Base-by-base conservation (phyloP, 2,113 vertebrate species). In the Gila orcuttii region DNA sequence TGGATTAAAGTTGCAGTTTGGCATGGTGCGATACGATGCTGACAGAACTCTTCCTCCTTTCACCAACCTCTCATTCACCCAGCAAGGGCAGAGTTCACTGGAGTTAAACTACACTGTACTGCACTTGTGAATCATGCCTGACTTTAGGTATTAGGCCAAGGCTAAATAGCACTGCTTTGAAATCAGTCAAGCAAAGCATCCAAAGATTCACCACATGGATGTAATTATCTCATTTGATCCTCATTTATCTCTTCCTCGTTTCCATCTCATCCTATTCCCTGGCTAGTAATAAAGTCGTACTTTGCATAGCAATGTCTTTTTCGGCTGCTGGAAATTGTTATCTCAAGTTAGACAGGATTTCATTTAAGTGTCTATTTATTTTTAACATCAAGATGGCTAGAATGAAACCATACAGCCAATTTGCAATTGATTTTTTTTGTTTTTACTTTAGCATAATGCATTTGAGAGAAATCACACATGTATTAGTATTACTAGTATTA, bases 31-130 rank as follows among this genome's bases (percentile, higher is more conserved):
- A 69, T 87, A 91, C 90, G 90, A 92, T 92, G 94, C 94, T 94
- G 94, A 95, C 93, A 88, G 57, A 81, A 89, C 90, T 90, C 92
- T 90, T 83, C 85, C 86, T 91, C 92, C 87, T 93, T 90, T 91
- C 91, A 85, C 0, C 73, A 13, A 21, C 15, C 77, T 19, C 50
- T 36, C 68, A 52, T 33, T 89, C 8, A 42, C 92, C 93, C 93
- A 94, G 90, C 86, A 86, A 88, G 88, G 91, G 77, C 87, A 25
- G 59, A 85, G 71, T 82, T 82, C 64, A 74, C 28, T 21, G 31
- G 4, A 79, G 23, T 28, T 55, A 25, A 86, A 19, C 19, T 47
- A 47, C 60, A 75, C 78, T 68, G 69, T n/a, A 1, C 73, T 69
- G 13, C 36, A 82, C 50, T 82, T 79, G 52, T 73, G 31, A 74